Evolutionary conservation across 1,140 invertebrate genomes (phyloP).

Genomic region (Pollicipes pollicipes): DNA sequence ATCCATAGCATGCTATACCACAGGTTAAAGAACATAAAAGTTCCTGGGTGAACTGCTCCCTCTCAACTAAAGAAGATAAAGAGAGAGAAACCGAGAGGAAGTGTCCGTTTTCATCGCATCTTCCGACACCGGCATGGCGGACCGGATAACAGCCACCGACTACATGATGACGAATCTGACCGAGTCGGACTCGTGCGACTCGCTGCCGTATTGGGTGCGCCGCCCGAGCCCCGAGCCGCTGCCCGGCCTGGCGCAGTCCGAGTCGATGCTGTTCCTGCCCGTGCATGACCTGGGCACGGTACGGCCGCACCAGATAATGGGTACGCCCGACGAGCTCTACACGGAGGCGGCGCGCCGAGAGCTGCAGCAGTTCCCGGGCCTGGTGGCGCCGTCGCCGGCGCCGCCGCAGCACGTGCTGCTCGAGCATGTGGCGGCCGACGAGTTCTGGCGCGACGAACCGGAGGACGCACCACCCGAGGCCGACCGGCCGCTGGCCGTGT

Average conservation of each 20-base stretch:
- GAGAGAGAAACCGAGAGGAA: too few species aligned
- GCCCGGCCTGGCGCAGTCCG: background rate
- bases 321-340: background rate
- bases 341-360: background rate
- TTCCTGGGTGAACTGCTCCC: too few species aligned
- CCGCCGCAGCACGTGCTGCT: background rate
- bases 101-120: too few species aligned
- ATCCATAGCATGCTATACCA: too few species aligned
- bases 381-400: background rate
- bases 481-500: background rate
- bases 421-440: background rate
- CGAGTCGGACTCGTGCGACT: slow-evolving; percentile 6
- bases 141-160: background rate
- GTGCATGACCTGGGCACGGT: background rate
- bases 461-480: background rate
- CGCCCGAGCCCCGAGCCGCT: background rate
- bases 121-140: slow-evolving; percentile 3
- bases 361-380: background rate
- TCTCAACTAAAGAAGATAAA: too few species aligned
- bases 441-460: background rate
- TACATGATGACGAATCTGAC: background rate
- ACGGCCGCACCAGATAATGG: background rate
- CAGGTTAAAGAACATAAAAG: too few species aligned
- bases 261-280: background rate
- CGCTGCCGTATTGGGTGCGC: background rate